Base-by-base conservation (phyloP, 2,888 invertebrate species). In the Cheiracanthium punctorium region DNA sequence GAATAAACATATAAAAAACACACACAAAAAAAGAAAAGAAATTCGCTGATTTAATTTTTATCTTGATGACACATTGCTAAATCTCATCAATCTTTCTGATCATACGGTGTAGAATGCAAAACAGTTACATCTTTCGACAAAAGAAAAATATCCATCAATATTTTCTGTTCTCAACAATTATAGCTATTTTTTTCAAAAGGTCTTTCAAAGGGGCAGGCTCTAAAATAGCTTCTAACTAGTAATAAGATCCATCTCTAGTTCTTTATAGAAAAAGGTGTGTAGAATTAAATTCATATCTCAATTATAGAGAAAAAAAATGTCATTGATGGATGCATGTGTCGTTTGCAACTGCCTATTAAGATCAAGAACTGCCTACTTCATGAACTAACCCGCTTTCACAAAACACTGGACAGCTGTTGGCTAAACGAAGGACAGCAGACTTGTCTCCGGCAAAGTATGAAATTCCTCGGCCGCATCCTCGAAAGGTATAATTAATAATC, bases 261-360 rank as follows among this genome's bases (percentile, higher is more conserved):
- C 58, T 58, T 24, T 24, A 24, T 17, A 24, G 58, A 58, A 58
- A 58, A 58, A 58, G 1, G 58, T 24, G 4, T 24, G 8, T 20
- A 17, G 5, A 58, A 58, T 58, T 24, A 58, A 58, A 58, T 58
- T 24, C 58, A 58, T 58, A 58, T 58, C 20, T 24, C 4, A 2
- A 58, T 1, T 2, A 48, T 12, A 48, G n/a, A 48, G 12, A 24
- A 58, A 58, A 58, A 58, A 58, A 24, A 1, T 24, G 1, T 2
- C 77, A 84, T 79, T 85, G 84, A 85, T 85, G 37, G 84, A 85
- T 85, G 84, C 30, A 79, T 12, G 52, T 58, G 79, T 70, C 74
- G 28, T 64, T 64, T 43, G 29, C 41, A 79, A 37, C 79, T 73
- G 41, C 69, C 84, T 79, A 85, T 85, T 85, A 85, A 69, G 41